Conservation (phyloP, 30 jellyfish, hydroid and myxozoan genomes). For the Chrysaora quinquecirrha region DNA sequence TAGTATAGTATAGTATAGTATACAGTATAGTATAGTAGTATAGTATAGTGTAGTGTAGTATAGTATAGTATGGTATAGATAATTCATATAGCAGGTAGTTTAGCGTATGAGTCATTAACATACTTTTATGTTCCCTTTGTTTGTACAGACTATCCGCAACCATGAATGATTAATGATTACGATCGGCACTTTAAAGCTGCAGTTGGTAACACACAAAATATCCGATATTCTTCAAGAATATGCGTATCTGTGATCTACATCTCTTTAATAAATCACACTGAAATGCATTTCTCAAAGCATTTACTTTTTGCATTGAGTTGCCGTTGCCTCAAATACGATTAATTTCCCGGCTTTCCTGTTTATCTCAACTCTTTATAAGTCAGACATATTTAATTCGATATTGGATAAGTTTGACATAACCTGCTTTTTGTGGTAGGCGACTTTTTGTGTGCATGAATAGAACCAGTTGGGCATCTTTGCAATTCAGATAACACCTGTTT, state of each 20-base stretch:
- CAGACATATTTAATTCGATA: too few relatives aligned
- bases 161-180: constrained; percentile 23
- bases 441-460: constrained; percentile 26
- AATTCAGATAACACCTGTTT: not conserved
- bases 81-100: constrained; percentile 50
- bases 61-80: too few relatives aligned
- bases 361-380: too few relatives aligned
- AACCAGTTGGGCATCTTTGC: constrained; percentile 28
- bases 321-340: too few relatives aligned
- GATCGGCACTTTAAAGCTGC: not conserved
- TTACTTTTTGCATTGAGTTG: too few relatives aligned
- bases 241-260: not conserved
- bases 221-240: not conserved
- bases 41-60: too few relatives aligned
- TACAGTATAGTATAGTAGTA: too few relatives aligned
- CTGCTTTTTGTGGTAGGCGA: constrained; percentile 35
- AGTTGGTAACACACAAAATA: not conserved
- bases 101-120: constrained; percentile 46
- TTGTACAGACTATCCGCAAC: constrained; percentile 28
- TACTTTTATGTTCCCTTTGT: constrained; percentile 37
- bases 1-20: too few relatives aligned
- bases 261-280: not conserved
- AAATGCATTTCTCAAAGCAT: too few relatives aligned
- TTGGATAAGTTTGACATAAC: constrained; percentile 1
- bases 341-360: too few relatives aligned